phyloP scores from a whole-genome alignment of 2,113 vertebrate genomes.

The Nerophis ophidion region DNA sequence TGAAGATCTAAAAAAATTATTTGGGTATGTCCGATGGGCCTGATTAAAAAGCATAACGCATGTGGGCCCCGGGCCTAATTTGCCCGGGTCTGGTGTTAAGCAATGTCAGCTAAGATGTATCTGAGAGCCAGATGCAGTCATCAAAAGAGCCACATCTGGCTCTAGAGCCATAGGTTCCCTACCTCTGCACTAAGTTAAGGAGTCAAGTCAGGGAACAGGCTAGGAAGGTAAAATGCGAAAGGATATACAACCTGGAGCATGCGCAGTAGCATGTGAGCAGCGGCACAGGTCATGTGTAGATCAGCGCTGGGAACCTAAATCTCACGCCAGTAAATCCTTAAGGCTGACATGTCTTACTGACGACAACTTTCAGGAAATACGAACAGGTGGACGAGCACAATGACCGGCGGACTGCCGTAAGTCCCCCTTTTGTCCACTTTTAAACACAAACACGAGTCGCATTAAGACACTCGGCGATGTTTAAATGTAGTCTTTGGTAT shows the following conservation, averaged over 20 bases:
- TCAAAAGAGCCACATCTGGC: too few relatives aligned
- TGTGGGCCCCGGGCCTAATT: too few relatives aligned
- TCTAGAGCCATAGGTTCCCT: too few relatives aligned
- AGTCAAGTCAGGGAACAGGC: too few relatives aligned
- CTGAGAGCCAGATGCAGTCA: too few relatives aligned
- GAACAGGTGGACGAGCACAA: constrained; percentile 58
- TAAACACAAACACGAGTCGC: background rate
- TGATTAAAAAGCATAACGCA: too few relatives aligned
- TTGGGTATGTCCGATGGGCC: too few relatives aligned
- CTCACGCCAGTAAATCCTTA: constrained; percentile 52
- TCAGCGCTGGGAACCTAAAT: constrained; percentile 32
- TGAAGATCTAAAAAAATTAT: too few relatives aligned
- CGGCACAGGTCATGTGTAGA: background rate
- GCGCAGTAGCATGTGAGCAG: constrained; percentile 10
- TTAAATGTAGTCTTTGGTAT: background rate
- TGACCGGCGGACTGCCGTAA: constrained; percentile 13
- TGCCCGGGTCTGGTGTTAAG: too few relatives aligned
- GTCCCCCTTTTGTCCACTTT: background rate
- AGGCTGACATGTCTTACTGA: constrained; percentile 56
- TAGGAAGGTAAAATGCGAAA: background rate
- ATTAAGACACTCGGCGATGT: background rate
- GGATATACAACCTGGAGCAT: background rate
- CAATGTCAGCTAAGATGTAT: too few relatives aligned
- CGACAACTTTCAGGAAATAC: constrained; percentile 64
- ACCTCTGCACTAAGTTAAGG: too few relatives aligned